Conservation (phyloP, 2,888 invertebrate species). For the Eueremaeus valkanovi region DNA sequence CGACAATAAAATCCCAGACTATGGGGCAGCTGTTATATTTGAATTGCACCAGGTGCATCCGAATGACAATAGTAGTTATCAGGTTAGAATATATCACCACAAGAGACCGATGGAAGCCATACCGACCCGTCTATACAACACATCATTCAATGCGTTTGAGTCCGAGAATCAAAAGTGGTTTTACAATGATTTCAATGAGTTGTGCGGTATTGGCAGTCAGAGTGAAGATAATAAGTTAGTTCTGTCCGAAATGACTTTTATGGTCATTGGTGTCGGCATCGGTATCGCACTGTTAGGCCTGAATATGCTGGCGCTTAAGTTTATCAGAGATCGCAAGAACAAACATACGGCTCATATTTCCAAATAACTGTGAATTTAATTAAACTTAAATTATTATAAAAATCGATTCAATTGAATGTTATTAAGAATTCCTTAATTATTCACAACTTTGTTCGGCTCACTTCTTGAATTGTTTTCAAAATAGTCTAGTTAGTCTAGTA, state of each 20-base stretch:
- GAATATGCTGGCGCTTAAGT: not conserved
- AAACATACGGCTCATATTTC: no score
- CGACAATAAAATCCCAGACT: slow-evolving; percentile 12
- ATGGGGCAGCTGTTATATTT: slow-evolving; percentile 34
- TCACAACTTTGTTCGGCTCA: no score
- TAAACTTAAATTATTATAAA: no score
- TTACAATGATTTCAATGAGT: slow-evolving; percentile 20
- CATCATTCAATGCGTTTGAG: not conserved
- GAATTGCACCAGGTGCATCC: slow-evolving; percentile 32
- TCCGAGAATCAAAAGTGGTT: not conserved
- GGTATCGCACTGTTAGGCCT: not conserved
- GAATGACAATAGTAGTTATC: not conserved
- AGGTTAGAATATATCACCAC: slow-evolving; percentile 16
- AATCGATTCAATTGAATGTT: no score
- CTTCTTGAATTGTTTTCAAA: no score
- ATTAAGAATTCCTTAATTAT: no score
- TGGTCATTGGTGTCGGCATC: slow-evolving; percentile 19
- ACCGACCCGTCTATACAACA: not conserved
- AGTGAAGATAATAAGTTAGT: not conserved
- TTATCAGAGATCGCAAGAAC: not conserved
- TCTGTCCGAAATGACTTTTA: slow-evolving; percentile 19
- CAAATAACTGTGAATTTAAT: no score
- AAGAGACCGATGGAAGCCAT: slow-evolving; percentile 31
- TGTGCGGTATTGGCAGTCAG: slow-evolving; percentile 29
- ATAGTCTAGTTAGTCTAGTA: no score